Evolutionary conservation across 2,113 vertebrate genomes (phyloP), one percentile per base, ranked within the genome.

Genomic region (Hydropotes inermis): DNA sequence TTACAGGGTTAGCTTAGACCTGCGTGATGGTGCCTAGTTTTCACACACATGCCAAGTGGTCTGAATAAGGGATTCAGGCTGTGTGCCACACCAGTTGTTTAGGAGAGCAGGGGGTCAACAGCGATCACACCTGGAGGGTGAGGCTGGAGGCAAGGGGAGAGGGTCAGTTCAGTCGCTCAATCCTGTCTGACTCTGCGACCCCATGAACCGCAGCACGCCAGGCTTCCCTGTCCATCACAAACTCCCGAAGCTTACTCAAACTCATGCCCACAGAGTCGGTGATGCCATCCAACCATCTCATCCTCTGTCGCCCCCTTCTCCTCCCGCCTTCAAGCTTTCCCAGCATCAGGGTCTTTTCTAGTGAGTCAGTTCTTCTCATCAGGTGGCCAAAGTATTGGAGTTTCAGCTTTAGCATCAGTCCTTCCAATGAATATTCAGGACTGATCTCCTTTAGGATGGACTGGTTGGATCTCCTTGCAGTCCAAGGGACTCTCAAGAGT

Each of bases 41-140:
- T 19, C 1, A 0, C 21, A 60, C 25, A 61, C 36, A 39, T 7
- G 11, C 14, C 0, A 0, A 17, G 58, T 21, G 39, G 23, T 55
- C 39, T 52, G 19, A 39, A 10, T 30, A 17, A 47, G 54, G 19
- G 30, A 16, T 19, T 27, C 2, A 17, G 81, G 28, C 55, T 58
- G 28, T 2, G 33, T 30, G 14, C 7, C n/a, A 0, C 16, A 17
- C 4, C n/a, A 0, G 19, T 74, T 83, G 25, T 81, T 54, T 33
- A n/a, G 30, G 45, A 95, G 47, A 87, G 70, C 61, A 3, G 47
- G 27, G 27, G 5, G 39, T 15, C 6, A 19, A n/a, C 27, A 1
- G 28, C 8, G 7, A 13, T 82, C 39, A 13, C 43, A 54, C 57
- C 60, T 36, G 54, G 83, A 76, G n/a, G 39, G 19, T 1, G 16